Conservation (phyloP, 2,888 invertebrate species). For the Hedychridium roseum region DNA sequence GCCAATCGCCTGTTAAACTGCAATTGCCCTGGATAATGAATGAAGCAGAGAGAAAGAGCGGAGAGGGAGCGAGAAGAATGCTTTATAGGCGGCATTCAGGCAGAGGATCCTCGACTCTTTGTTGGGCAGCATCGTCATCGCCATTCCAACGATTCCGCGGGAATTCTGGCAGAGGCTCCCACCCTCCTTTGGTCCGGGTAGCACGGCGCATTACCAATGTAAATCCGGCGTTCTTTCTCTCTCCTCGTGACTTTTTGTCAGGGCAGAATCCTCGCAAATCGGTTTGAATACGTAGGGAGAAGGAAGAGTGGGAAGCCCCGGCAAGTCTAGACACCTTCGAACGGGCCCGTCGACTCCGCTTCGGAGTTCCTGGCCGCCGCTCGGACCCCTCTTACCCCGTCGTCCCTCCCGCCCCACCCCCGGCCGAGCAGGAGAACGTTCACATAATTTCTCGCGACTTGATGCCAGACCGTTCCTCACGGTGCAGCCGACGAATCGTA, state of each 20-base stretch:
- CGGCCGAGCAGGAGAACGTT: constrained; percentile 44
- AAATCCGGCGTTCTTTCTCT: constrained; percentile 46
- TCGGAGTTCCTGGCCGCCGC: constrained; percentile 26
- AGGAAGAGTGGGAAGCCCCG: constrained; percentile 36
- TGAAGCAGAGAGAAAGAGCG: neutral
- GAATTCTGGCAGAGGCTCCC: constrained; percentile 11
- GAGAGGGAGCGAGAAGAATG: too few species aligned
- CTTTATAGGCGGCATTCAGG: too few species aligned
- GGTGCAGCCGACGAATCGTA: constrained; percentile 48
- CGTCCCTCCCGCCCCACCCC: constrained; percentile 29
- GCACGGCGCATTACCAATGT: constrained; percentile 53
- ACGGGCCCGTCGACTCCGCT: too few species aligned
- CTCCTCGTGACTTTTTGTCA: constrained; percentile 51
- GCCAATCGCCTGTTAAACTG: too few species aligned
- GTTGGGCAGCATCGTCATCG: too few species aligned
- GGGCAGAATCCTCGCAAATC: constrained; percentile 55
- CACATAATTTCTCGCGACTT: constrained; percentile 57
- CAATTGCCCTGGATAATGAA: too few species aligned
- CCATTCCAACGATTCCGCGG: constrained; percentile 27
- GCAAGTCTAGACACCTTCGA: constrained; percentile 53
- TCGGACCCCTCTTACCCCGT: constrained; percentile 18
- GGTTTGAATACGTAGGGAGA: constrained; percentile 51
- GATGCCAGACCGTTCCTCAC: constrained; percentile 51
- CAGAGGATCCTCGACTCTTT: constrained; percentile 12
- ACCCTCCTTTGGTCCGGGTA: constrained; percentile 8